phyloP scores from a whole-genome alignment of 1,140 invertebrate species.

The Nymphalis io region DNA sequence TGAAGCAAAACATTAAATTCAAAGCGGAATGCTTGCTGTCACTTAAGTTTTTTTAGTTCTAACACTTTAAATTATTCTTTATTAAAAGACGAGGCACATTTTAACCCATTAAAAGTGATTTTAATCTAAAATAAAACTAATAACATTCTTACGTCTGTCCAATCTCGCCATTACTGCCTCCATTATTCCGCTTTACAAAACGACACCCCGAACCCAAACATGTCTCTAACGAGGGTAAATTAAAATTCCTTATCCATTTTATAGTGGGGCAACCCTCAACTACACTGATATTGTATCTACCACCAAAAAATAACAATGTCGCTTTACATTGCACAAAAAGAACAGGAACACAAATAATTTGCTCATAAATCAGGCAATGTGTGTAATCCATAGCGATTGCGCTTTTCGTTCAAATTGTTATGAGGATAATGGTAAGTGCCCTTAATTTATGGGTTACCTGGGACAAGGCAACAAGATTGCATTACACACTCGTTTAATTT shows the following conservation, averaged over 20 bases:
- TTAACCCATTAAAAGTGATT: no score
- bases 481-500: slow-evolving; percentile 50
- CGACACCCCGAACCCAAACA: slow-evolving; percentile 45
- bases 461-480: slow-evolving; percentile 47
- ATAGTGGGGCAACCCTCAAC: slow-evolving; percentile 41
- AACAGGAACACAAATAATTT: background rate
- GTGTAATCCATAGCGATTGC: background rate
- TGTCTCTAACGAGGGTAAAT: slow-evolving; percentile 61
- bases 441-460: slow-evolving; percentile 49
- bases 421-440: background rate
- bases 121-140: slow-evolving; percentile 1
- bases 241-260: slow-evolving; percentile 59
- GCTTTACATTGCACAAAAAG: background rate
- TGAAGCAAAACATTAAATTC: no score
- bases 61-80: no score
- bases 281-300: background rate
- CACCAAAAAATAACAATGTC: background rate
- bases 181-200: slow-evolving; percentile 44
- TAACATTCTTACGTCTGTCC: slow-evolving; percentile 41
- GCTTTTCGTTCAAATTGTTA: slow-evolving; percentile 5
- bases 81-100: no score
- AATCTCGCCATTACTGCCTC: slow-evolving; percentile 41
- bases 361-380: slow-evolving; percentile 1
- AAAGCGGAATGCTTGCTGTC: no score
- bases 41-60: no score